phyloP scores from a whole-genome alignment of 64 coral and sea anemone species.

The Dendrophyllia cribrosa region DNA sequence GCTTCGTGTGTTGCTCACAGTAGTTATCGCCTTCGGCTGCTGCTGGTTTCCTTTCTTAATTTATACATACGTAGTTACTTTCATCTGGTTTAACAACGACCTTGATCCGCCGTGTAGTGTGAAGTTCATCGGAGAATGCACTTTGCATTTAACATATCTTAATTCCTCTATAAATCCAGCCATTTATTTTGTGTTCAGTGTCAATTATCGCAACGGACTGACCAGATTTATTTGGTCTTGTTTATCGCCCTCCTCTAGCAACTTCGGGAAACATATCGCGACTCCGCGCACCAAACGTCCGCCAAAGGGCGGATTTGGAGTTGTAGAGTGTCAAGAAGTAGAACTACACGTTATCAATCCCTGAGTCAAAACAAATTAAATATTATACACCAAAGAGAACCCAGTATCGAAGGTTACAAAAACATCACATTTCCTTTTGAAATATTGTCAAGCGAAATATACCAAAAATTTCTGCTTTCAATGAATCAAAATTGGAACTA shows the following conservation, averaged over 20 bases:
- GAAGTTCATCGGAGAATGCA: neutral
- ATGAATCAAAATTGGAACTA: too few relatives aligned
- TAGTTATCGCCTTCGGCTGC: neutral
- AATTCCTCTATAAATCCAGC: slow-evolving; percentile 7
- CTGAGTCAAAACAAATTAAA: too few relatives aligned
- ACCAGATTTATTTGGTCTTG: neutral
- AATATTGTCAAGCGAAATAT: too few relatives aligned
- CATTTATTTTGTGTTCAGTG: slow-evolving; percentile 22
- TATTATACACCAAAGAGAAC: too few relatives aligned
- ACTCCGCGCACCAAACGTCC: neutral
- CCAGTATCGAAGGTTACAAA: too few relatives aligned
- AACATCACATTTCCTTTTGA: too few relatives aligned
- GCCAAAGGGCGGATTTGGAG: too few relatives aligned
- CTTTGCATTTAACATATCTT: neutral
- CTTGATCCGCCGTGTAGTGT: neutral
- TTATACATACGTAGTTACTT: neutral
- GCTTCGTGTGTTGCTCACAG: neutral
- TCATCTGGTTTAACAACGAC: neutral
- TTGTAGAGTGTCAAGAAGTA: neutral
- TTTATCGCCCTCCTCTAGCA: neutral
- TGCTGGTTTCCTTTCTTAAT: slow-evolving; percentile 39
- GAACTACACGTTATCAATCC: neutral
- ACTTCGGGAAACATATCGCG: neutral
- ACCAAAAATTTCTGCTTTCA: too few relatives aligned
- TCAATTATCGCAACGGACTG: neutral